Conservation (phyloP, 2,113 vertebrate species). For the Todiramphus saurophagus region DNA sequence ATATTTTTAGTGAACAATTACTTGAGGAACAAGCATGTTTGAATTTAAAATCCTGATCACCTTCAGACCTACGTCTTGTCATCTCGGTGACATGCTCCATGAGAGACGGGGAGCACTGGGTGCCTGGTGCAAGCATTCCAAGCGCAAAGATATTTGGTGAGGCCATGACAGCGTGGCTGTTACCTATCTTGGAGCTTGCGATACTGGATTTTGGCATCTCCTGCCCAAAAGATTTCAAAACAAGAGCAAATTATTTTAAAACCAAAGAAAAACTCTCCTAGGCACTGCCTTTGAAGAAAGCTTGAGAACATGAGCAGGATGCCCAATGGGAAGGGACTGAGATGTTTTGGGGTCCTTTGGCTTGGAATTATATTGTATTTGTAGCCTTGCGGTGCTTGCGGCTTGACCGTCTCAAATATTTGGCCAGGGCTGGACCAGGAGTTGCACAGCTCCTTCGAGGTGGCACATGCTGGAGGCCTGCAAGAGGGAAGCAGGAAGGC, state of each 20-base stretch:
- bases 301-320: background rate
- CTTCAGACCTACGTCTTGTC: background rate
- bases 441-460: background rate
- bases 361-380: background rate
- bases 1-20: background rate
- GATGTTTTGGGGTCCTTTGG: background rate
- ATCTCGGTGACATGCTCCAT: rapidly evolving
- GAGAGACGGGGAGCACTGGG: background rate
- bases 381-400: background rate
- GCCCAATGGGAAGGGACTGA: background rate
- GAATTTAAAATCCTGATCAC: background rate
- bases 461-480: rapidly evolving
- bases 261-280: background rate
- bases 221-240: background rate
- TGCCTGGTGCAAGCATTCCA: rapidly evolving
- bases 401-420: background rate
- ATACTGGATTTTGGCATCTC: background rate
- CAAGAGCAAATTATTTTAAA: background rate
- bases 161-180: rapidly evolving
- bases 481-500: background rate
- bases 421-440: background rate
- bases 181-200: background rate
- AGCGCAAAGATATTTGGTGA: background rate
- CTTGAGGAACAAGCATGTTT: background rate
- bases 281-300: background rate